Evolutionary conservation across 1,140 invertebrate genomes (phyloP).

Genomic region (Ditylenchus dipsaci): DNA sequence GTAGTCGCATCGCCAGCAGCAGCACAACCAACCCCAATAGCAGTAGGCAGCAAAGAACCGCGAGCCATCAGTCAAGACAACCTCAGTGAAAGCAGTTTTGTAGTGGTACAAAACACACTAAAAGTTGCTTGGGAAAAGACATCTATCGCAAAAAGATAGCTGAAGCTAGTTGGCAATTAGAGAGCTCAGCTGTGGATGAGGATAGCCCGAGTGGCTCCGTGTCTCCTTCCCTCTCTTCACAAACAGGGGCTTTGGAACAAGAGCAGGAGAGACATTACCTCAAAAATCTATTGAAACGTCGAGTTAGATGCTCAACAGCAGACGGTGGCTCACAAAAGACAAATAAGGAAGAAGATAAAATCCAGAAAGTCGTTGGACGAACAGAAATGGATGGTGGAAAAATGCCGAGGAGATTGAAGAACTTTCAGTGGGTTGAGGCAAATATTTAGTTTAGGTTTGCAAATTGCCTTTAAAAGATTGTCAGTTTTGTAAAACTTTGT

Average conservation of each 20-base stretch:
- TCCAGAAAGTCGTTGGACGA: not conserved
- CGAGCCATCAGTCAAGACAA: constrained; percentile 11
- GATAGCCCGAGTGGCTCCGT: not conserved
- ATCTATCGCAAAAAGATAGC: constrained; percentile 12
- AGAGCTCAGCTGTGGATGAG: not conserved
- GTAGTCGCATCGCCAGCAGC: no score
- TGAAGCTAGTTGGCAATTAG: constrained; percentile 1
- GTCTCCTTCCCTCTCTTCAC: not conserved
- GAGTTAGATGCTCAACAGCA: no score
- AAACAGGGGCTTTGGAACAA: not conserved
- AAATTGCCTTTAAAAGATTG: no score
- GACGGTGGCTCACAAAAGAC: not conserved
- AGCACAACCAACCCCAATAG: no score
- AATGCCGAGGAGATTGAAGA: not conserved
- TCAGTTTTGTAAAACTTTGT: no score
- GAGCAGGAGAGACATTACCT: not conserved
- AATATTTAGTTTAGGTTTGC: not conserved
- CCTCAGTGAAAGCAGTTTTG: constrained; percentile 13
- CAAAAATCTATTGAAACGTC: not conserved
- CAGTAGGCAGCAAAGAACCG: not conserved
- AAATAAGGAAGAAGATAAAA: not conserved
- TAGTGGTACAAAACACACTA: constrained; percentile 13
- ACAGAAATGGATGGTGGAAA: not conserved
- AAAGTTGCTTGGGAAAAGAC: constrained; percentile 18
- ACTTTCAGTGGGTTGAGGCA: not conserved